Evolutionary conservation across 2,888 invertebrate species (phyloP).

Genomic region (Mechanitis mazaeus): DNA sequence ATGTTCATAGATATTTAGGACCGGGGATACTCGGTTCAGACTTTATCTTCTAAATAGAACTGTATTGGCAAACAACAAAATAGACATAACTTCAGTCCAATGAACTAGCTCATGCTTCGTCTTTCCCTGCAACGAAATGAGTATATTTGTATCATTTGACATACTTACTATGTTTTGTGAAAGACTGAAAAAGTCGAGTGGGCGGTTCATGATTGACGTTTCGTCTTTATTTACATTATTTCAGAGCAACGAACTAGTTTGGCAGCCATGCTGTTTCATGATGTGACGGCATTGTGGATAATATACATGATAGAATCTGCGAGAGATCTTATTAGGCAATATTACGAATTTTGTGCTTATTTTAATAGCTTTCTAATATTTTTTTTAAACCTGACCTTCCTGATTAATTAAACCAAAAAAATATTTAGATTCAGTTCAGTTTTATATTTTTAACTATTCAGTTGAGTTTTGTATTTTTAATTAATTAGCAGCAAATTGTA

Average conservation of each 20-base stretch:
- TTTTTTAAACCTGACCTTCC: neutral
- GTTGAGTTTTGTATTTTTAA: no score
- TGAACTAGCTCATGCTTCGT: neutral
- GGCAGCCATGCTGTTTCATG: constrained; percentile 25
- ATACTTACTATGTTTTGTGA: constrained; percentile 12
- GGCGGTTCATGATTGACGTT: constrained; percentile 28
- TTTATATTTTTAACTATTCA: no score
- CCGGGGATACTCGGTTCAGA: no score
- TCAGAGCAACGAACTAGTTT: constrained; percentile 23
- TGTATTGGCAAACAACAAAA: no score
- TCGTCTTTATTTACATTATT: constrained; percentile 25
- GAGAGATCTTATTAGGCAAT: no score
- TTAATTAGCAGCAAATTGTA: no score
- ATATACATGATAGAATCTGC: constrained; percentile 21
- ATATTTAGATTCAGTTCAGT: no score
- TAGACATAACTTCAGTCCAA: neutral
- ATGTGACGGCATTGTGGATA: constrained; percentile 18
- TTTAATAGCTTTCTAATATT: no score
- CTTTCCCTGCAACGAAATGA: neutral
- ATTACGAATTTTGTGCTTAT: no score
- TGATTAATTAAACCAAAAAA: no score
- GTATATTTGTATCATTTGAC: constrained; percentile 22
- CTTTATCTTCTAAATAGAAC: no score
- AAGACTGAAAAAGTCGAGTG: constrained; percentile 21
- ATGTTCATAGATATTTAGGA: no score